Base-by-base conservation (phyloP, 2,888 invertebrate species). In the Troides aeacus region DNA sequence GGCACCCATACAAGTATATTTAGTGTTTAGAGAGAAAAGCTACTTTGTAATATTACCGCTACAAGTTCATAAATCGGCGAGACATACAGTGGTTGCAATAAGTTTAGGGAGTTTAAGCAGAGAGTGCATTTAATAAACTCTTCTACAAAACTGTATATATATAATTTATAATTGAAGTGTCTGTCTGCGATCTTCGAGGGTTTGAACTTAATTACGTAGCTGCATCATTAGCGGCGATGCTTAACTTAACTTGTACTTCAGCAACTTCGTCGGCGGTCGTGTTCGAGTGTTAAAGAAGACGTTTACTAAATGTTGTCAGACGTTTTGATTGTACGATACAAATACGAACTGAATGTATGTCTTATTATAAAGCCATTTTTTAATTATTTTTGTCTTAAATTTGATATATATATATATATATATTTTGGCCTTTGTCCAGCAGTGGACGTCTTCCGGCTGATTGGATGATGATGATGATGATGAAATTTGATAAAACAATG, bases 171-270 rank as follows among this genome's bases (percentile, higher is more conserved):
- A 61, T 69, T 64, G 57, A 61, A 69, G 69, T 65, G 69, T 61
- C 65, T 57, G 69, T 69, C 69, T 69, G 65, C 69, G 39, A 64
- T 69, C 65, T 69, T 69, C 65, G 61, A 69, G 69, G 64, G 69
- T 57, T 65, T 56, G 42, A 62, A 69, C 65, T 69, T 69, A 69
- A 69, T 62, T 65, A 65, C 65, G 64, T 58, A 57, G 65, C 61
- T 42, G 65, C 65, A 62, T 69, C 61, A 69, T 69, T 65, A 69
- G 56, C 39, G n/a, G 69, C 58, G 21, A 18, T 46, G 64, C 58
- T 53, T 59, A 65, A 58, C 36, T 15, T 23, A 42, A 58, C 46
- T 65, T 42, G 61, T 57, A 57, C 57, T 62, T 64, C 24, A 15
- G 62, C 24, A 65, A 69, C 65, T 65, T 62, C 46, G 64, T 21